phyloP scores from a whole-genome alignment of 1,140 invertebrate species.

The Tetragnatha versicolor region DNA sequence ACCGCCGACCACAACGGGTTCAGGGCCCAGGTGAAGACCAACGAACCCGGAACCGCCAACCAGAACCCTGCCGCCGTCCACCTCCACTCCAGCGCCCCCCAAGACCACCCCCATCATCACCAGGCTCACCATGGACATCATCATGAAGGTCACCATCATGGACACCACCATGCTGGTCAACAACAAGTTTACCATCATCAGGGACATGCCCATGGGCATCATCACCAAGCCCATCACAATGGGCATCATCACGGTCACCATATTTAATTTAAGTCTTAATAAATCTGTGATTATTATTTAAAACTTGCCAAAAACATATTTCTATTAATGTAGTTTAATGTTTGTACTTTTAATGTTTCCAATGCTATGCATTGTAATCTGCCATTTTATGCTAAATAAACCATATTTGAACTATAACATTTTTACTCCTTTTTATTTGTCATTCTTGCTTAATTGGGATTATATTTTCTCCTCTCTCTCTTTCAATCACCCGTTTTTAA shows the following conservation, averaged over 20 bases:
- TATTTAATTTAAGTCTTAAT: too few relatives aligned
- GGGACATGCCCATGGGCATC: neutral
- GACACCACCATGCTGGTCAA: neutral
- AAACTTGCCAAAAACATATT: too few relatives aligned
- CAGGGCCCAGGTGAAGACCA: constrained; percentile 47
- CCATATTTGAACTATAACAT: too few relatives aligned
- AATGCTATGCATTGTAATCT: too few relatives aligned
- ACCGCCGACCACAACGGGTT: constrained; percentile 53
- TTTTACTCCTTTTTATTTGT: too few relatives aligned
- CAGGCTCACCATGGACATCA: neutral
- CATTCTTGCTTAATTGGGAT: too few relatives aligned
- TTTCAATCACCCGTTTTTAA: too few relatives aligned
- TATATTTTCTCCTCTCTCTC: too few relatives aligned
- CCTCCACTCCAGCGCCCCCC: neutral
- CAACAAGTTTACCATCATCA: neutral
- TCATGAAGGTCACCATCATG: neutral
- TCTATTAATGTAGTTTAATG: too few relatives aligned
- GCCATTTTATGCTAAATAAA: too few relatives aligned
- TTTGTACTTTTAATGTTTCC: too few relatives aligned
- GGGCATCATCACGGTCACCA: constrained; percentile 6
- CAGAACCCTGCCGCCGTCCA: constrained; percentile 4
- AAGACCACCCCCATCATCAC: neutral
- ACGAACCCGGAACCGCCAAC: constrained; percentile 50
- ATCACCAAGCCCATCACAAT: neutral
- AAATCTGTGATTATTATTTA: too few relatives aligned